These are phyloP conservation scores for Netelia fuscicornis DNA, from an alignment of 2,888 invertebrate species.

Conservation along the genomic window DNA sequence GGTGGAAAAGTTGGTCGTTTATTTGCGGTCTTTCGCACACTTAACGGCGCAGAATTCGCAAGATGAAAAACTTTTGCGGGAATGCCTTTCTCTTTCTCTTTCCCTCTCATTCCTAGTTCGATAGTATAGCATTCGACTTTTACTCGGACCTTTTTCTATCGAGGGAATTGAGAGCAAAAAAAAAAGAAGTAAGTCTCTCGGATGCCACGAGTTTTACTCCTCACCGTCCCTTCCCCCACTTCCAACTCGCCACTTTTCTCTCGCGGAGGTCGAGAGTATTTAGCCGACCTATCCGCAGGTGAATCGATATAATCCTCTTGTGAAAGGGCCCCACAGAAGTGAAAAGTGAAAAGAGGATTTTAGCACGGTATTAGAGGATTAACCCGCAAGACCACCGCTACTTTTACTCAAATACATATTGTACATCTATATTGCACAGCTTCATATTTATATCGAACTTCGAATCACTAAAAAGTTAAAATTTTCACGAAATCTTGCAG, in stretches of 20 bases:
- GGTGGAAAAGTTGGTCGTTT: conserved; percentile 57
- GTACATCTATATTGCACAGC: not conserved
- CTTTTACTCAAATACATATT: not conserved
- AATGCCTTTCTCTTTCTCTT: not conserved
- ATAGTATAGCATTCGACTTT: conserved; percentile 55
- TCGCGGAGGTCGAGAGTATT: conserved; percentile 54
- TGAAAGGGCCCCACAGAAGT: conserved; percentile 56
- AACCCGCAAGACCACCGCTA: conserved; percentile 1
- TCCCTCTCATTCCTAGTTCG: not conserved
- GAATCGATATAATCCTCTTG: conserved; percentile 65
- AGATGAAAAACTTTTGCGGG: conserved; percentile 57
- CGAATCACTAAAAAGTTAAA: not conserved
- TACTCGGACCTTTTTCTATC: conserved; percentile 58
- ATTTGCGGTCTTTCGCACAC: conserved; percentile 61
- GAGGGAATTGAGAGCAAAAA: not conserved
- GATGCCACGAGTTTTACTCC: conserved; percentile 36
- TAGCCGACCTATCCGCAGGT: conserved; percentile 37
- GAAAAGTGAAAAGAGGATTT: conserved; percentile 65
- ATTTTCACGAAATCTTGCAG: too few species aligned
- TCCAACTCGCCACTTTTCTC: not conserved
- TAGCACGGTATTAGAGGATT: conserved; percentile 60
- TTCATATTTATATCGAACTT: not conserved
- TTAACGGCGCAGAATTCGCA: conserved; percentile 39
- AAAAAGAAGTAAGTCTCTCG: conserved; percentile 36
- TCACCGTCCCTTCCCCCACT: conserved; percentile 37